Evolutionary conservation across 2,888 invertebrate genomes (phyloP).

Genomic region (Eristalis arbustorum): DNA sequence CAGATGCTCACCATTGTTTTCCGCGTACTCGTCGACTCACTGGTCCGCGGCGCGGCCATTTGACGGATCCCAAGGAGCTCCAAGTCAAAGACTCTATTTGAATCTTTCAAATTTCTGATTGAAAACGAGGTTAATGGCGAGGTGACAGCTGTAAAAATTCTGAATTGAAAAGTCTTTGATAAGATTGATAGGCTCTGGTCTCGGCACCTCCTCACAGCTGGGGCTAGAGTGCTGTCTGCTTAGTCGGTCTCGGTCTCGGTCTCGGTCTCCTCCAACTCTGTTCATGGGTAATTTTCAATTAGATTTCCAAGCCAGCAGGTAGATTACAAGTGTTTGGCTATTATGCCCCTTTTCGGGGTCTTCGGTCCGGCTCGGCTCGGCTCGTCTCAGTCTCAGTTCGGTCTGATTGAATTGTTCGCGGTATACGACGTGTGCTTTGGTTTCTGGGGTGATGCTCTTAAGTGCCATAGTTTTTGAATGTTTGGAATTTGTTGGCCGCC

Average conservation of each 20-base stretch:
- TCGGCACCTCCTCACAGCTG: not conserved
- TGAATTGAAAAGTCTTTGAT: slow-evolving; percentile 62
- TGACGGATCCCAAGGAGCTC: slow-evolving; percentile 48
- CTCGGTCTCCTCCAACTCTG: slow-evolving; percentile 43
- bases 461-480: slow-evolving; percentile 50
- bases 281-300: slow-evolving; percentile 69
- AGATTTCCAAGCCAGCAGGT: slow-evolving; percentile 58
- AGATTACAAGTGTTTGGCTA: slow-evolving; percentile 67
- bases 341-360: slow-evolving; percentile 45
- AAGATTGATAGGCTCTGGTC: slow-evolving; percentile 64
- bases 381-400: not conserved
- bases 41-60: slow-evolving; percentile 2
- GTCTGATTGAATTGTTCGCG: slow-evolving; percentile 66
- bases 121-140: slow-evolving; percentile 68
- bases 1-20: slow-evolving; percentile 64
- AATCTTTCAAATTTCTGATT: slow-evolving; percentile 36
- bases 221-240: slow-evolving; percentile 22
- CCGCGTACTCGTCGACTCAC: slow-evolving; percentile 32
- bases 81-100: slow-evolving; percentile 39
- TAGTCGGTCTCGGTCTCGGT: not conserved
- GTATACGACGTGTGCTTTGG: slow-evolving; percentile 58
- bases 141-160: slow-evolving; percentile 64
- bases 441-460: slow-evolving; percentile 49
- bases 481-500: slow-evolving; percentile 50
- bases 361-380: slow-evolving; percentile 3